Evolutionary conservation across 35 echinoderm and acorn worm species (phyloP).

Genomic region (Holothuria glaberrima): DNA sequence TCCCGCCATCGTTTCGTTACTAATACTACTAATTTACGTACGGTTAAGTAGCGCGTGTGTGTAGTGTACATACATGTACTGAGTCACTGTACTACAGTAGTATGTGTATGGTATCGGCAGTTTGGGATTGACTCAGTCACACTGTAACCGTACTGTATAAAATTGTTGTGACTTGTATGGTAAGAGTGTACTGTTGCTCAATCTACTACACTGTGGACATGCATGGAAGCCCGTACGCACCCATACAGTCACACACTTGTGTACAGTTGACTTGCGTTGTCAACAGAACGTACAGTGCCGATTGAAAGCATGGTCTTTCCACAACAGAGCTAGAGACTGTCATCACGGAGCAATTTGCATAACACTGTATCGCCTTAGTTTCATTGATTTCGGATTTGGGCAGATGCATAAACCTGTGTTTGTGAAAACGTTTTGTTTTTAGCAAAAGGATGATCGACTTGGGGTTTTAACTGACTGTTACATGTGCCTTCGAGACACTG

Average conservation of each 20-base stretch:
- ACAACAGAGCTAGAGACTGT: background rate
- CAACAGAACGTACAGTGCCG: background rate
- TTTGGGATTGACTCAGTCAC: no score
- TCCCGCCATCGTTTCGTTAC: no score
- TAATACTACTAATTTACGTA: no score
- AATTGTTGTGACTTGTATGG: constrained; percentile 5
- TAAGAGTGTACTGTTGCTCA: background rate
- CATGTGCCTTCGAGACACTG: background rate
- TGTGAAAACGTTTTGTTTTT: background rate
- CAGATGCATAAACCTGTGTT: background rate
- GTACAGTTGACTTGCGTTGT: no score
- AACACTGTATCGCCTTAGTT: constrained; percentile 27
- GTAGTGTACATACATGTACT: no score
- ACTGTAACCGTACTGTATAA: background rate
- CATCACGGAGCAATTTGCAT: constrained; percentile 56
- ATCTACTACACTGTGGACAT: no score
- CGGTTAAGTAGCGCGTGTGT: no score
- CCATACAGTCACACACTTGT: background rate
- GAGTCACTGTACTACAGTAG: no score
- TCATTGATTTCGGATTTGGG: constrained; percentile 35
- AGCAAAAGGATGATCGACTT: background rate
- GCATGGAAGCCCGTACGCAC: no score
- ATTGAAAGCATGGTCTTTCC: constrained; percentile 27
- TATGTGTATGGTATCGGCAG: no score
- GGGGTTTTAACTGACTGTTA: background rate